A percentile compares a stretch with the other conserved stretches of the same genome.
These are phyloP conservation scores for Holotrichia oblita DNA, from an alignment of 1,140 invertebrate species.

Conservation along the genomic window DNA sequence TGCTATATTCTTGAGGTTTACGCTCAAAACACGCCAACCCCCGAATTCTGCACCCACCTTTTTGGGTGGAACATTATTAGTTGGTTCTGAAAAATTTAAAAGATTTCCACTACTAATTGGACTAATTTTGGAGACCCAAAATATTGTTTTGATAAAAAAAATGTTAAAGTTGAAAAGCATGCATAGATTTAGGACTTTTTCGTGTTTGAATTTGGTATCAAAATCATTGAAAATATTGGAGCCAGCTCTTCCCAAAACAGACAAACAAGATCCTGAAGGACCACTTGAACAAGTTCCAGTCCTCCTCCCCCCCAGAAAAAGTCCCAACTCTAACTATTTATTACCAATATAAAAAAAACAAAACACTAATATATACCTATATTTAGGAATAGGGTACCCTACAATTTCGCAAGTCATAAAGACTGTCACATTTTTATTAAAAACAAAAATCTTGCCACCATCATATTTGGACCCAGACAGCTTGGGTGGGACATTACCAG, in stretches of 20 bases:
- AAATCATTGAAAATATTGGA: too few species aligned
- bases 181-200: too few species aligned
- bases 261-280: too few species aligned
- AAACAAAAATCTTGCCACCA: slow-evolving; percentile 67
- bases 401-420: slow-evolving; percentile 68
- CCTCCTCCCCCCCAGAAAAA: too few species aligned
- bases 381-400: slow-evolving; percentile 68
- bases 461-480: slow-evolving; percentile 69
- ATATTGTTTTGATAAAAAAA: too few species aligned
- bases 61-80: slow-evolving; percentile 63
- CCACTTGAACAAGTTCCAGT: too few species aligned
- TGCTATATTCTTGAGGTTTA: slow-evolving; percentile 64
- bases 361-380: slow-evolving; percentile 61
- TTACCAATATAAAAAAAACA: neutral
- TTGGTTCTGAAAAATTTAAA: slow-evolving; percentile 61
- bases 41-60: slow-evolving; percentile 72
- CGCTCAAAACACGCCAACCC: slow-evolving; percentile 73
- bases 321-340: too few species aligned
- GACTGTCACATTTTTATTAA: slow-evolving; percentile 48
- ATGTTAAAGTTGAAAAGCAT: too few species aligned
- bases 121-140: neutral
- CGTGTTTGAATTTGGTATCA: too few species aligned
- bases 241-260: neutral
- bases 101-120: neutral
- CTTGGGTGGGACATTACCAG: slow-evolving; percentile 72